Conservation (phyloP, 2,113 vertebrate species). For the Illadopsis cleaveri region DNA sequence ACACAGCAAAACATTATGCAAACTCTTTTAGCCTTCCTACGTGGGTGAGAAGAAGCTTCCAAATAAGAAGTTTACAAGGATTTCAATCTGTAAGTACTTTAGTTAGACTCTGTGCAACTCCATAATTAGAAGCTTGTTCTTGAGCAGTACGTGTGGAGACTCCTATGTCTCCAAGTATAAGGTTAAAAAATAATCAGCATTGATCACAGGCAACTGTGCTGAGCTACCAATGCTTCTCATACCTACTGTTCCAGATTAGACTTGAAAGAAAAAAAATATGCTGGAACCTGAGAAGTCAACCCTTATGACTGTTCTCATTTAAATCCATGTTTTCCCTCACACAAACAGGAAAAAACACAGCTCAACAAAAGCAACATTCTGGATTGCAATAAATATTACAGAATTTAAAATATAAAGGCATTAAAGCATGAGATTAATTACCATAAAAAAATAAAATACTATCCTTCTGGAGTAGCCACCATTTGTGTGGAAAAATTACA, state of each 20-base stretch:
- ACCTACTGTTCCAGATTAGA: neutral
- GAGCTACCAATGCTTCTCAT: neutral
- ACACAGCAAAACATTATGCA: conserved; percentile 80
- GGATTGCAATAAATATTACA: neutral
- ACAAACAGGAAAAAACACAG: neutral
- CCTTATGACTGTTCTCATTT: neutral
- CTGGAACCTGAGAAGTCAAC: neutral
- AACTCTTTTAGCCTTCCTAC: conserved; percentile 76
- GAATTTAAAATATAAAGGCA: neutral
- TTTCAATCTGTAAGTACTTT: conserved; percentile 67
- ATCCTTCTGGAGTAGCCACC: neutral
- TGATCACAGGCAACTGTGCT: neutral
- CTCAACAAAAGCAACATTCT: neutral
- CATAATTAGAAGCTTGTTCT: neutral
- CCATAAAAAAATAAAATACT: neutral
- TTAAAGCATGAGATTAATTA: neutral
- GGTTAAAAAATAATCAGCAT: neutral
- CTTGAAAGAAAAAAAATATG: neutral
- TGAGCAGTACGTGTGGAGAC: neutral
- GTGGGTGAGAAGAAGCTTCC: conserved; percentile 75
- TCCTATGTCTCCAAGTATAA: neutral
- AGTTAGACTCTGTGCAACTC: conserved; percentile 11
- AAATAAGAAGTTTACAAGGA: conserved; percentile 76
- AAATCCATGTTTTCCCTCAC: neutral
- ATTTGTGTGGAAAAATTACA: neutral